Base-by-base conservation (phyloP, 2,113 vertebrate species). In the Bucco capensis region DNA sequence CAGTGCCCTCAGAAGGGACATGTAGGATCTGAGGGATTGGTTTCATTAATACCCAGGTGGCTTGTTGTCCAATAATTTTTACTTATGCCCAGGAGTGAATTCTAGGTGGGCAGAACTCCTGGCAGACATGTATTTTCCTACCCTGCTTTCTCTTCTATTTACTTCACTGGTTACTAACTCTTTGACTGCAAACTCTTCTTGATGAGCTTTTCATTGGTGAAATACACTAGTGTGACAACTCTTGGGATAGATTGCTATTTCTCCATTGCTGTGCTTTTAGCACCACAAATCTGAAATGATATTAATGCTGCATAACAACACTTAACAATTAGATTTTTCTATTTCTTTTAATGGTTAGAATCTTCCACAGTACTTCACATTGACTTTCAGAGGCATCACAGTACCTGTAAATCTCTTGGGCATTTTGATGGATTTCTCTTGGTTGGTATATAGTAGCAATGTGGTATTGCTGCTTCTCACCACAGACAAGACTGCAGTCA, bases 1-100 rank as follows among this genome's bases (percentile, higher is more conserved):
- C 50, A 53, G 72, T 88, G 67, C 57, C 66, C 83, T 97, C 88
- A 61, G 92, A 70, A 37, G 37, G 27, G 44, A 64, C 35, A 37
- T 27, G 33, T n/a, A 83, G 28, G 35, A 46, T 24, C 42, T 81
- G 3, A 17, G 54, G 56, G 64, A 54, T 14, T 33, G 6, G 25
- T 78, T 92, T 88, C 60, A 37, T 30, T 76, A 76, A 74, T 58
- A 58, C 12, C 8, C 44, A 71, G 58, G 49, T 90, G 40, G 33
- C 27, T 75, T 47, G 31, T 38, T 86, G 62, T 87, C 77, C 62
- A 73, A 67, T 69, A 79, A 8, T 19, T 38, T 83, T 7, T 62
- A 30, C 21, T 75, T n/a, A 42, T 82, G 27, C 13, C 88, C 49
- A 83, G 76, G 35, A 80, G 25, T 30, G 37, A 90, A 94, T 83